Base-by-base conservation (phyloP, 2,888 invertebrate genomes). In the Calameuta pallipes region DNA sequence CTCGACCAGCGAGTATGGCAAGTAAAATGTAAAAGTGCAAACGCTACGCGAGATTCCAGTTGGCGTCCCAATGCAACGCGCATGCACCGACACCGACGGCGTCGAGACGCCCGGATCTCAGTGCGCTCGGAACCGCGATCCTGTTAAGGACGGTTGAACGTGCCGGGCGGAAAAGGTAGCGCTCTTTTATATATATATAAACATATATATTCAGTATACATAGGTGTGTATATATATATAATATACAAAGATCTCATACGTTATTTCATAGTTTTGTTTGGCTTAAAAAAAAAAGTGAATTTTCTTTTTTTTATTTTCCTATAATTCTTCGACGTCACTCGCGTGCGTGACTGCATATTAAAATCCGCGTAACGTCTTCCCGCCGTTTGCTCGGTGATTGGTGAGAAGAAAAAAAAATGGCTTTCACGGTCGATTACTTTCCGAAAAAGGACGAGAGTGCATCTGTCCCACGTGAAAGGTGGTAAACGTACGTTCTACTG, bases 31-130 rank as follows among this genome's bases (percentile, higher is more conserved):
- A 56, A 56, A 56, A 56, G 56, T 56, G 56, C 71, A 71, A 31
- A 13, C 13, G 71, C 31, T 31, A 71, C 71, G 31, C 15, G 11
- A 31, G 71, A 71, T 15, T 31, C 71, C 71, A 31, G 71, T 56
- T 56, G 56, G 56, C 56, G 56, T 56, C 6, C 23, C 56, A 15
- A 6, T 56, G 71, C 71, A 31, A 80, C 82, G 88, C 88, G 88
- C 88, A 88, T 88, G 88, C 88, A 88, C 82, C 82, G 81, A 84
- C 83, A 82, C 83, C 81, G 79, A 79, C 80, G 79, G 80, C 83
- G 83, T 82, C 86, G 80, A 82, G 85, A 85, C 85, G 83, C 89
- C 89, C 87, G 89, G 89, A 89, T 88, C 85, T 89, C 89, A 89
- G 89, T 89, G 88, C 88, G 89, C 86, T 88, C 88, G 84, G 88